Percentiles rank a stretch among this genome's conserved stretches.
These are phyloP conservation scores for Emys orbicularis DNA, from an alignment of 2,797 vertebrate species.

Conservation along the genomic window DNA sequence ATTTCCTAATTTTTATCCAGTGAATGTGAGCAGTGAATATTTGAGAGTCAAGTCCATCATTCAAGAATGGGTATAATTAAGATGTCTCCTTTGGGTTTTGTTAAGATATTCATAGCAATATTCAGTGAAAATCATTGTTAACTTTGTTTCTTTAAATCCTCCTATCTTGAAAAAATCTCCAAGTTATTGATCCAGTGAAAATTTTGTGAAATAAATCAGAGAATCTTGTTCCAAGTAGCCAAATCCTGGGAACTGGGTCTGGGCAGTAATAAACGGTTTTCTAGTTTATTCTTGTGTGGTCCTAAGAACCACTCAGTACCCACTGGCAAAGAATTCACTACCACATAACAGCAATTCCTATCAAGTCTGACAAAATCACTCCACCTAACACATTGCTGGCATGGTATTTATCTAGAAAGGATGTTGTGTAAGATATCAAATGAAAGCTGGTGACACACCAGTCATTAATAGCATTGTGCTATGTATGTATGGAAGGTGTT, in stretches of 20 bases:
- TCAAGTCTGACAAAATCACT: background rate
- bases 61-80: background rate
- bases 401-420: background rate
- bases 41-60: background rate
- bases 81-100: background rate
- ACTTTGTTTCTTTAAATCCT: background rate
- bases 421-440: background rate
- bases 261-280: background rate
- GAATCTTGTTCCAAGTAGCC: background rate
- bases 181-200: background rate
- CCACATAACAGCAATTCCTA: background rate
- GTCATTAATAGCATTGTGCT: background rate
- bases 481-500: background rate
- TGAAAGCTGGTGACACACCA: background rate
- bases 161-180: background rate
- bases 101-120: background rate
- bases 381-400: background rate
- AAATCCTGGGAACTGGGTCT: background rate
- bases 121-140: background rate
- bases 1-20: background rate
- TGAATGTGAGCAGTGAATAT: accelerated
- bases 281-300: background rate
- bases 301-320: background rate
- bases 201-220: constrained; percentile 1
- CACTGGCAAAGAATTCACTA: background rate